Evolutionary conservation across 1,140 invertebrate species (phyloP).

Genomic region (Antheraea pernyi): DNA sequence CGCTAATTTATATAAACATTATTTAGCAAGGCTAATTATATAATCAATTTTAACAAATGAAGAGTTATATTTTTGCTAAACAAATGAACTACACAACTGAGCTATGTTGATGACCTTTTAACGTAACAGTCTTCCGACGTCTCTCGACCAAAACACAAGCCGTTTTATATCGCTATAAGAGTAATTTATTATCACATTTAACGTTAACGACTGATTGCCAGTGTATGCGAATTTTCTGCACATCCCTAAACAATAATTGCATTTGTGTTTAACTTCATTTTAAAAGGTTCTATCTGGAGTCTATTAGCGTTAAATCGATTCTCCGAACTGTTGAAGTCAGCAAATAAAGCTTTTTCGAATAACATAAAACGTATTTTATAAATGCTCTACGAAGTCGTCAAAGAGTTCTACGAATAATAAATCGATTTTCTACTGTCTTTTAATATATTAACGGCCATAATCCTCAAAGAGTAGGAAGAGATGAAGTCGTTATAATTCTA

Average conservation of each 20-base stretch:
- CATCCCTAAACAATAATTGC: slow-evolving; percentile 24
- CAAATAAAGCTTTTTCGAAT: not conserved
- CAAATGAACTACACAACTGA: not conserved
- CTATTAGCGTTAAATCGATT: not conserved
- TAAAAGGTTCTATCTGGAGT: not conserved
- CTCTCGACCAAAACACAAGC: slow-evolving; percentile 7
- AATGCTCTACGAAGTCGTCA: not conserved
- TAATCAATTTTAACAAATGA: no score
- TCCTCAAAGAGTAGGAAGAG: no score
- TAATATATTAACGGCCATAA: no score
- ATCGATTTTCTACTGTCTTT: no score
- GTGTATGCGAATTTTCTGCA: not conserved
- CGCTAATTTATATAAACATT: no score
- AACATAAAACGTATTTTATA: not conserved
- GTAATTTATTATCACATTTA: slow-evolving; percentile 34
- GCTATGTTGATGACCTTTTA: slow-evolving; percentile 44
- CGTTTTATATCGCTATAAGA: slow-evolving; percentile 24
- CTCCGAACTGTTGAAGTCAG: not conserved
- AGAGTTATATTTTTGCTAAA: not conserved
- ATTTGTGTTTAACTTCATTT: slow-evolving; percentile 16
- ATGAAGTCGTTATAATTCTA: no score
- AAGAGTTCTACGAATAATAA: not conserved
- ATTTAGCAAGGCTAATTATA: no score
- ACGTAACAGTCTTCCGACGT: slow-evolving; percentile 34
- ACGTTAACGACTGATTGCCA: slow-evolving; percentile 20